These are phyloP conservation scores for Ormia ochracea DNA, from an alignment of 2,888 invertebrate species.

Conservation along the genomic window DNA sequence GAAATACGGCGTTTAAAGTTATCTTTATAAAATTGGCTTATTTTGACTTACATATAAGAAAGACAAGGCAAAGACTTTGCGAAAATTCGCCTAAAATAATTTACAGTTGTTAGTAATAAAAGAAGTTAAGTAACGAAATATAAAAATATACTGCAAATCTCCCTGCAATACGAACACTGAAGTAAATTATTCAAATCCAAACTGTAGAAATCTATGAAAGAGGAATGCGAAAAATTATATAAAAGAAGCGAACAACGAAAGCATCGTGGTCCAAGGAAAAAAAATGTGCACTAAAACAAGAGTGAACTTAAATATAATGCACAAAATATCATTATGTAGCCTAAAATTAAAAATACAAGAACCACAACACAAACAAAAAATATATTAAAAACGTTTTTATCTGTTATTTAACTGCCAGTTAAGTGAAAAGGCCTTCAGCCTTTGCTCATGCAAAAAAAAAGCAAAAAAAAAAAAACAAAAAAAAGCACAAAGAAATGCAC, in stretches of 20 bases:
- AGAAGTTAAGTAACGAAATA: neutral
- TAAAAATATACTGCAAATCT: neutral
- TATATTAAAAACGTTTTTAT: slow-evolving; percentile 55
- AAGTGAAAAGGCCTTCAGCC: slow-evolving; percentile 64
- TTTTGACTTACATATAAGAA: no score
- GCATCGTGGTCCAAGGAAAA: slow-evolving; percentile 24
- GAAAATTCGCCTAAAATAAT: neutral
- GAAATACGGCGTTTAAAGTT: no score
- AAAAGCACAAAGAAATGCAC: slow-evolving; percentile 40
- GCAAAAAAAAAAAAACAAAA: slow-evolving; percentile 63
- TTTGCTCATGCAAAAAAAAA: slow-evolving; percentile 31
- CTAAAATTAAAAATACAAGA: slow-evolving; percentile 36
- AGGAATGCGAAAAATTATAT: neutral
- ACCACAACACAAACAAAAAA: slow-evolving; percentile 20
- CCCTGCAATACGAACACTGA: neutral
- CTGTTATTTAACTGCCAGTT: slow-evolving; percentile 63
- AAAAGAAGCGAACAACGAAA: slow-evolving; percentile 18
- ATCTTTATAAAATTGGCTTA: no score
- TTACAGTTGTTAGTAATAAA: neutral
- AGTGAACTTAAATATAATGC: slow-evolving; percentile 39
- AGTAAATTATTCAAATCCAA: slow-evolving; percentile 37
- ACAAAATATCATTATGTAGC: slow-evolving; percentile 30
- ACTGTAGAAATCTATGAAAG: slow-evolving; percentile 21
- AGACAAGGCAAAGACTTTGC: no score
- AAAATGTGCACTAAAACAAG: slow-evolving; percentile 12